These are phyloP conservation scores for Naso thynnoides DNA, from an alignment of 2,797 vertebrate species.

Conservation along the genomic window DNA sequence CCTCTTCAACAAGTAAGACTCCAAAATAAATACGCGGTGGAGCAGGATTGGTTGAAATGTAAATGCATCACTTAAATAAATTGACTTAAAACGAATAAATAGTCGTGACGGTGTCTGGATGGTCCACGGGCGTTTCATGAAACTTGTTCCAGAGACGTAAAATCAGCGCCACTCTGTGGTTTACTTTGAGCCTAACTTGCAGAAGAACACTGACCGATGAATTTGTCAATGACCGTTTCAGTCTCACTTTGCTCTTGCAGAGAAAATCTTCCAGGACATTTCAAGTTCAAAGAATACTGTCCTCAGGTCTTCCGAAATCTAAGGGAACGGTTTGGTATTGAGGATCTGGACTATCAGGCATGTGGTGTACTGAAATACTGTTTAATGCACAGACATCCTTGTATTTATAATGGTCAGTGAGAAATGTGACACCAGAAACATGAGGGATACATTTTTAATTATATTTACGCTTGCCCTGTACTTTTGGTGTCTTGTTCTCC, in stretches of 20 bases:
- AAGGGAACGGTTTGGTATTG: constrained; percentile 92
- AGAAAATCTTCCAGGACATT: constrained; percentile 95
- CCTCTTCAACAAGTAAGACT: constrained; percentile 92
- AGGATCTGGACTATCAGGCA: constrained; percentile 94
- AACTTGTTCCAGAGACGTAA: neutral
- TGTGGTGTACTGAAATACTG: neutral
- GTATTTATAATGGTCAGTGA: too few relatives aligned
- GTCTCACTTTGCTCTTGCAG: constrained; percentile 75
- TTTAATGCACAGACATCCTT: neutral
- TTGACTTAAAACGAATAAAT: too few relatives aligned
- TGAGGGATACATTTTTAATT: neutral
- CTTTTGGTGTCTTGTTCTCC: neutral
- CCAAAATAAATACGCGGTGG: accelerated
- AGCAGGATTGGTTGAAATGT: neutral
- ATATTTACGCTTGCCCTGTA: neutral
- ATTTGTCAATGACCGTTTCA: too few relatives aligned
- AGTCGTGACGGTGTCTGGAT: too few relatives aligned
- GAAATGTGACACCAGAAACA: too few relatives aligned
- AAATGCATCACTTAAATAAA: neutral
- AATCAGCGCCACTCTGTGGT: too few relatives aligned
- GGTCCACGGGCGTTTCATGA: neutral
- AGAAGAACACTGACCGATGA: neutral
- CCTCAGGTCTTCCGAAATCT: constrained; percentile 96
- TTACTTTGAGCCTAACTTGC: neutral
- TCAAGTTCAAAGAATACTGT: constrained; percentile 98